Evolutionary conservation across 1,140 invertebrate species (phyloP).

Genomic region (Rhopalosiphum maidis): DNA sequence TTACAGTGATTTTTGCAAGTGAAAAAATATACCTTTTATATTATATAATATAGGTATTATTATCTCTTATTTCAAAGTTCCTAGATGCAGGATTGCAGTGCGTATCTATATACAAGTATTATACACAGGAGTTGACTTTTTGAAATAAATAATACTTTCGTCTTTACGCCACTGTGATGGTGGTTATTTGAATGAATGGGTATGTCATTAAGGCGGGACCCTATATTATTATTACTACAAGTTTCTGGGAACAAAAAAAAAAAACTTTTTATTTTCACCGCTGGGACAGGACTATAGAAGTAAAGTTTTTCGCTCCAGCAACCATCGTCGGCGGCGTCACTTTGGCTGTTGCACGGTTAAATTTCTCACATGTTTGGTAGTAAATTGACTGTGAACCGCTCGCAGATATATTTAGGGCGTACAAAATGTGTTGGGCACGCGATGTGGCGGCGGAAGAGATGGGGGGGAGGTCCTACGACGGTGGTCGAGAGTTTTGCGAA

Average conservation of each 20-base stretch:
- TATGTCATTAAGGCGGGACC: background rate
- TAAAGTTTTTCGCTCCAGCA: background rate
- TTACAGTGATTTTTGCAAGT: background rate
- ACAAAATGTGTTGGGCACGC: background rate
- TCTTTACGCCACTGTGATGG: background rate
- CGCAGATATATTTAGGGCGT: background rate
- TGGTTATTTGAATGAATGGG: background rate
- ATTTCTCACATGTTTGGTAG: conserved; percentile 33
- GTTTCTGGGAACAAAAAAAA: background rate
- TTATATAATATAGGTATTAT: background rate
- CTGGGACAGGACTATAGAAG: background rate
- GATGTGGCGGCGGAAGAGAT: background rate
- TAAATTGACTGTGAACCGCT: conserved; percentile 43
- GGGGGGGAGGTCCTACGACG: background rate
- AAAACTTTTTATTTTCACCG: background rate
- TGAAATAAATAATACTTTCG: conserved; percentile 20
- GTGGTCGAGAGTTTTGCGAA: background rate
- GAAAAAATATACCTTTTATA: background rate
- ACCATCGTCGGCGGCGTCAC: background rate
- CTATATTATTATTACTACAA: background rate
- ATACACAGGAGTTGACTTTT: background rate
- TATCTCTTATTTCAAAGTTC: background rate
- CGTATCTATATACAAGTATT: background rate
- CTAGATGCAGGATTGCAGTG: background rate
- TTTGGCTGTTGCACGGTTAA: background rate